Conservation (phyloP, 1,140 invertebrate species). For the Ladona fulva region DNA sequence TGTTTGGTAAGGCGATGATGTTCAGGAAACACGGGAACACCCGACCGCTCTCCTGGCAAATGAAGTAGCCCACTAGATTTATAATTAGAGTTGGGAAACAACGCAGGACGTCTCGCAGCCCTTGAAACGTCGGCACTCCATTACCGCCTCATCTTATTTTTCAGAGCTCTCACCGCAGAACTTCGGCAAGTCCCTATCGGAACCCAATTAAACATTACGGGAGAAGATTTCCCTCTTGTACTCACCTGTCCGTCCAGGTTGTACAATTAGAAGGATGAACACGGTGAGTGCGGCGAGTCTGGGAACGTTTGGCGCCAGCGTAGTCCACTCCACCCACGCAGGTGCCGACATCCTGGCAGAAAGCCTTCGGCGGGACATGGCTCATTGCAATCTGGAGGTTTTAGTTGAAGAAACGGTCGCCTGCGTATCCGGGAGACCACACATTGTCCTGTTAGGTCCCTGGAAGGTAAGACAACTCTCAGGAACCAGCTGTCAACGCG, state of each 20-base stretch:
- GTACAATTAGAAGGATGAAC: not conserved
- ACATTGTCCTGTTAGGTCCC: not conserved
- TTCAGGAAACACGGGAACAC: too few relatives aligned
- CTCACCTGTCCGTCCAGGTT: not conserved
- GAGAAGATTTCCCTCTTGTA: not conserved
- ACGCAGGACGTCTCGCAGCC: too few relatives aligned
- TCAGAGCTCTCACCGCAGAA: too few relatives aligned
- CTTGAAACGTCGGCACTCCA: too few relatives aligned
- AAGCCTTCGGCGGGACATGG: not conserved
- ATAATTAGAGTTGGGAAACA: too few relatives aligned
- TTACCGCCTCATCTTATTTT: too few relatives aligned
- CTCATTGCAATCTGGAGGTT: not conserved
- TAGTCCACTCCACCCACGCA: not conserved
- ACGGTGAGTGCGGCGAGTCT: not conserved
- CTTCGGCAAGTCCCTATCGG: too few relatives aligned
- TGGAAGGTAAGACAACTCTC: not conserved
- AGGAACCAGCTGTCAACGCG: not conserved
- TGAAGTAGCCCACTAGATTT: too few relatives aligned
- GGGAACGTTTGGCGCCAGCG: not conserved
- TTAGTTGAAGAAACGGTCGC: not conserved
- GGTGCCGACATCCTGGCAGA: not conserved
- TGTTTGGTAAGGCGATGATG: too few relatives aligned
- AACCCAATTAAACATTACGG: too few relatives aligned
- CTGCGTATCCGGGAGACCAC: not conserved
- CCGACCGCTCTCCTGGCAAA: too few relatives aligned